phyloP scores from a whole-genome alignment of 2,113 vertebrate genomes.

The Pangasianodon gigas region DNA sequence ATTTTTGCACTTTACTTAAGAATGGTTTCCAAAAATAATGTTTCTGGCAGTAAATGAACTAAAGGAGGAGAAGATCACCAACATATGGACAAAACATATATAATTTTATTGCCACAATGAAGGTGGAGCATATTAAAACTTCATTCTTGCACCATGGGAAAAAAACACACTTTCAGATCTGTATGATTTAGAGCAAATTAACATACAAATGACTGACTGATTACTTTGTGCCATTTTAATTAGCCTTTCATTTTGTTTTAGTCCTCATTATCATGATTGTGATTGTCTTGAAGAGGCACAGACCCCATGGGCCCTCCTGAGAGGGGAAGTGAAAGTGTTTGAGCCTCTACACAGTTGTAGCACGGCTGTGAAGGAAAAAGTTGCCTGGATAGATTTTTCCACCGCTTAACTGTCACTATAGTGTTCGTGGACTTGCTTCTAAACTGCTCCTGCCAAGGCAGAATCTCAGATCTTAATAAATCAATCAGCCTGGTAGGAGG shows the following conservation, averaged over 20 bases:
- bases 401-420: slow-evolving; percentile 8
- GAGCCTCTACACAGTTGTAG: not conserved
- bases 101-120: not conserved
- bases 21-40: not conserved
- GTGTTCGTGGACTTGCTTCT: slow-evolving; percentile 6
- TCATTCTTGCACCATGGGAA: not conserved
- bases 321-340: slow-evolving; percentile 5
- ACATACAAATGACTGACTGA: slow-evolving; percentile 8
- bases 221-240: slow-evolving; percentile 29
- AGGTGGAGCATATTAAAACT: not conserved
- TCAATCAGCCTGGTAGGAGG: slow-evolving; percentile 45
- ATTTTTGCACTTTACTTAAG: not conserved
- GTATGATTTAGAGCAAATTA: slow-evolving; percentile 14
- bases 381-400: slow-evolving; percentile 27
- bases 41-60: not conserved
- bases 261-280: slow-evolving; percentile 12
- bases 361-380: slow-evolving; percentile 7
- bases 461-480: slow-evolving; percentile 50
- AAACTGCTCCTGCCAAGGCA: slow-evolving; percentile 23
- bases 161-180: not conserved
- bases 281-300: not conserved
- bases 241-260: slow-evolving; percentile 30
- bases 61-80: not conserved
- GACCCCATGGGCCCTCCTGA: not conserved
- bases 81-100: not conserved